phyloP scores from a whole-genome alignment of 2,113 vertebrate species.

The Polypterus senegalus region DNA sequence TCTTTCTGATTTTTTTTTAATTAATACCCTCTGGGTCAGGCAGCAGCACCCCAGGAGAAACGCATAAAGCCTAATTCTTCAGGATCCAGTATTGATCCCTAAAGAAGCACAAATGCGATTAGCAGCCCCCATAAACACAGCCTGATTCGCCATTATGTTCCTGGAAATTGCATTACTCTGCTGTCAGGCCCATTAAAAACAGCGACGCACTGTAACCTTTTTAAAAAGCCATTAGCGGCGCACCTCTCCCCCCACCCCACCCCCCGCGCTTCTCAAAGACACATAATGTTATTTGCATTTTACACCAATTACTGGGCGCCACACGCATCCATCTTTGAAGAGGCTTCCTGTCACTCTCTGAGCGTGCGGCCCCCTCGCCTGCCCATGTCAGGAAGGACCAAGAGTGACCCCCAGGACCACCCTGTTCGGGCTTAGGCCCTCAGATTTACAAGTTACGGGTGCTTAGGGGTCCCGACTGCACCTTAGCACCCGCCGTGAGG shows the following conservation, averaged over 20 bases:
- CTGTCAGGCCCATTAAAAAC: conserved; percentile 61
- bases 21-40: conserved; percentile 1
- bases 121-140: conserved; percentile 1
- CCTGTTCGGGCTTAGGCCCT: no score
- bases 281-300: conserved; percentile 4
- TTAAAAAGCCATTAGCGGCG: conserved; percentile 66
- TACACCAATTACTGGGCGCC: neutral
- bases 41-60: neutral
- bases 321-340: neutral
- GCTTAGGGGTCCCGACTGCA: no score
- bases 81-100: neutral
- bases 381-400: neutral
- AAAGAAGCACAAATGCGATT: conserved; percentile 3
- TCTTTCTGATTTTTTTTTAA: neutral
- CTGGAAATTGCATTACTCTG: conserved; percentile 62
- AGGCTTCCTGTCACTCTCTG: neutral
- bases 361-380: neutral
- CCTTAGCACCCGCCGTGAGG: no score
- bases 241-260: conserved; percentile 38
- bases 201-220: conserved; percentile 63
- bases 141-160: conserved; percentile 43
- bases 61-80: conserved; percentile 1
- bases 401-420: no score
- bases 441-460: no score
- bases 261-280: conserved; percentile 16